Evolutionary conservation across 2,113 vertebrate genomes (phyloP), one percentile per base, ranked within the genome.

Genomic region (Holacanthus passer): DNA sequence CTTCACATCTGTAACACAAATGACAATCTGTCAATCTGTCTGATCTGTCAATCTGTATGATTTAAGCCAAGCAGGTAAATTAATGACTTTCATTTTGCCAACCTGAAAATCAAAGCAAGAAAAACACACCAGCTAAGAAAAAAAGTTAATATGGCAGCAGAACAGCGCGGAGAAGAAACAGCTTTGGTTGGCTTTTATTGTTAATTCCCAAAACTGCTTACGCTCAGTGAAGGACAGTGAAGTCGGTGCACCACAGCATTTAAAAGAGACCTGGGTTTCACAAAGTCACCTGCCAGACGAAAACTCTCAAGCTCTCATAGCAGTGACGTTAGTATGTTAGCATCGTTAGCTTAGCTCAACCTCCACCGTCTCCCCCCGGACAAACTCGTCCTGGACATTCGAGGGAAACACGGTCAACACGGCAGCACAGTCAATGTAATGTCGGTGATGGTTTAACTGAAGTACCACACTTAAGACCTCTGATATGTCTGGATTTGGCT

Each of bases 1-100:
- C 89, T 97, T 99, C 79, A 96, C 91, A 84, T 99, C 98, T 99
- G 74, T 4, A 81, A 89, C 48, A 81, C 17, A 59, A 62, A 19
- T 0, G 16, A 17, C 1, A 68, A 66, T 72, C 1, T 76, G n/a
- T 72, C 53, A 14, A 22, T n/a, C n/a, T n/a, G n/a, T n/a, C n/a
- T n/a, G n/a, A n/a, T n/a, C n/a, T n/a, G n/a, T n/a, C n/a, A n/a
- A n/a, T n/a, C n/a, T n/a, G n/a, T n/a, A n/a, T n/a, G n/a, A n/a
- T n/a, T n/a, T n/a, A n/a, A n/a, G 22, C 31, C 7, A 8, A 48
- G 11, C 13, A 20, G 35, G 53, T 19, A 16, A 35, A 16, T 20
- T 43, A 58, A 35, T 16, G 39, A 58, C 22, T 55, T 31, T 5
- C 2, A 22, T 37, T 4, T 0, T 24, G 29, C 6, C 24, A 5